Evolutionary conservation across 2,888 invertebrate genomes (phyloP).

Genomic region (Aphodius sticticus): DNA sequence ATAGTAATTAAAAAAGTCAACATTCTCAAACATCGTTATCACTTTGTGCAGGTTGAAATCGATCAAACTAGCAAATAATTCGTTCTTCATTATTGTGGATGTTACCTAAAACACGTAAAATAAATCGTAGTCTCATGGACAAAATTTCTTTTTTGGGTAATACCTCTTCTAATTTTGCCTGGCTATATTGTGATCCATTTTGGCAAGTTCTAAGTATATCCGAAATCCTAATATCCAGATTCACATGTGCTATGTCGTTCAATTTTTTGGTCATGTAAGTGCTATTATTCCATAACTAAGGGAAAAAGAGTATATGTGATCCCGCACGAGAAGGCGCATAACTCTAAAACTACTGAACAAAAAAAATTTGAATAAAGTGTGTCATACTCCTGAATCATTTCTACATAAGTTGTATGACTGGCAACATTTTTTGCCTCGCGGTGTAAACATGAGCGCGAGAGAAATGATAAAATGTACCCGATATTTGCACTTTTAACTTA

Average conservation of each 20-base stretch:
- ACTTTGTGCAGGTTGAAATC: neutral
- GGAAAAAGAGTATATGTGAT: neutral
- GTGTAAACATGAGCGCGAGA: too few species aligned
- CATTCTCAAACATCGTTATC: neutral
- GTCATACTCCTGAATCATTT: too few species aligned
- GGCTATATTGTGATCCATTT: neutral
- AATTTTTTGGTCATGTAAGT: constrained; percentile 43
- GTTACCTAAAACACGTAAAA: neutral
- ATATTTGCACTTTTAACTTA: too few species aligned
- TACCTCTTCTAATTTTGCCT: neutral
- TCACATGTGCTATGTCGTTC: neutral
- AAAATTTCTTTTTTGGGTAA: too few species aligned
- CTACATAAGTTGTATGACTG: too few species aligned
- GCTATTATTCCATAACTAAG: constrained; percentile 44
- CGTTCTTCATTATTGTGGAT: neutral
- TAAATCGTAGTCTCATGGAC: neutral
- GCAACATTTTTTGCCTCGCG: too few species aligned
- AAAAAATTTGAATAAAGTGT: too few species aligned
- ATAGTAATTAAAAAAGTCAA: neutral
- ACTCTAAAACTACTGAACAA: too few species aligned
- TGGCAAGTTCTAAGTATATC: neutral
- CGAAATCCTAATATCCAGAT: neutral
- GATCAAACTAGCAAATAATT: neutral
- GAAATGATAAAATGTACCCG: too few species aligned
- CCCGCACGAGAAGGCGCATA: too few species aligned